phyloP scores from a whole-genome alignment of 1,140 invertebrate species.

The Zaprionus africanus region DNA sequence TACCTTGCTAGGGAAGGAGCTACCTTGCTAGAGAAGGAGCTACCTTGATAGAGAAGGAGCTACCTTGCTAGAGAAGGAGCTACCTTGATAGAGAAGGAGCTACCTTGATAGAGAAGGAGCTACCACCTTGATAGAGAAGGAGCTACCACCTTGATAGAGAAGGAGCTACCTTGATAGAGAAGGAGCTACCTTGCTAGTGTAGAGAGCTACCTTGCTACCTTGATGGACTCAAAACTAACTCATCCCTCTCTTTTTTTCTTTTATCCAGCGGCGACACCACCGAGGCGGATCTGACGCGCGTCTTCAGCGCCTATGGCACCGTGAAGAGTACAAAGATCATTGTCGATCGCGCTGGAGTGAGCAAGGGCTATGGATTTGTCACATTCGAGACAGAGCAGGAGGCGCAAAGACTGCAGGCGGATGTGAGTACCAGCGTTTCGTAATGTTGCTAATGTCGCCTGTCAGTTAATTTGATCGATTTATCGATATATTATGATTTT shows the following conservation, averaged over 20 bases:
- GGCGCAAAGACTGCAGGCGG: conserved; percentile 90
- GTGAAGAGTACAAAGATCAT: conserved; percentile 98
- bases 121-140: too few relatives aligned
- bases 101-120: too few relatives aligned
- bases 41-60: too few relatives aligned
- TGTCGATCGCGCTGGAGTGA: conserved; percentile 95
- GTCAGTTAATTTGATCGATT: conserved; percentile 25
- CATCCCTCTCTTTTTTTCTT: too few relatives aligned
- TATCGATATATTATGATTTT: conserved; percentile 38
- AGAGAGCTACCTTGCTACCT: too few relatives aligned
- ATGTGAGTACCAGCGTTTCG: conserved; percentile 84
- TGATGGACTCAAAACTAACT: background rate
- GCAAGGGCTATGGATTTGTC: conserved; percentile 97
- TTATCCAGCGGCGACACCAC: conserved; percentile 89
- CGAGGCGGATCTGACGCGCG: conserved; percentile 91
- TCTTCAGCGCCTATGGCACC: conserved; percentile 94
- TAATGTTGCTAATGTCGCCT: conserved; percentile 53
- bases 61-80: too few relatives aligned
- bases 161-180: too few relatives aligned
- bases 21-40: too few relatives aligned
- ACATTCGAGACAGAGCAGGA: conserved; percentile 97
- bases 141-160: too few relatives aligned
- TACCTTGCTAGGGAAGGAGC: background rate
- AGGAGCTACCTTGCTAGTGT: too few relatives aligned
- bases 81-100: too few relatives aligned